A percentile compares a stretch with the other conserved stretches of the same genome.
phyloP scores from a whole-genome alignment of 2,888 invertebrate species.

The Chrysolina haemoptera region DNA sequence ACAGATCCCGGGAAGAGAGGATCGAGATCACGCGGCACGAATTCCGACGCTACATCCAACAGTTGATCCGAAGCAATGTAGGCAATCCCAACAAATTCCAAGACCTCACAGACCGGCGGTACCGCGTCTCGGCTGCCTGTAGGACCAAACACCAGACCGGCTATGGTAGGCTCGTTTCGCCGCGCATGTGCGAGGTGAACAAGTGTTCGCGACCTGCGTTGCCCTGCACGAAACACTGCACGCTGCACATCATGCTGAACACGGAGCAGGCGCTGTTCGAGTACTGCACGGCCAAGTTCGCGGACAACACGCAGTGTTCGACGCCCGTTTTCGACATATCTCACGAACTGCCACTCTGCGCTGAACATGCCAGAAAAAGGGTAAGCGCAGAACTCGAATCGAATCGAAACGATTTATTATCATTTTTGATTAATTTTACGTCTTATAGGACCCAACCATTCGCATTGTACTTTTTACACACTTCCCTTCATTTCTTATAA shows the following conservation, averaged over 20 bases:
- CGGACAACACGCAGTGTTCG: conserved; percentile 85
- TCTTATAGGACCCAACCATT: no score
- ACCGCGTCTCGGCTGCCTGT: conserved; percentile 9
- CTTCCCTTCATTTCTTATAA: no score
- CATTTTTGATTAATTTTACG: no score
- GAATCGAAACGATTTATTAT: no score
- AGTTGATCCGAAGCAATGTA: conserved; percentile 67
- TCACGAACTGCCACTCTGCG: conserved; percentile 88
- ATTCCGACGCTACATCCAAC: conserved; percentile 65
- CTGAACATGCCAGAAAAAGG: conserved; percentile 87
- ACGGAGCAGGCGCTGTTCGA: conserved; percentile 83
- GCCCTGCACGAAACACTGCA: conserved; percentile 87
- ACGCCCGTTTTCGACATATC: conserved; percentile 84
- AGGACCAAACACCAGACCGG: conserved; percentile 44
- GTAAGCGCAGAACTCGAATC: conserved; percentile 66
- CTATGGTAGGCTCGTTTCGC: conserved; percentile 56
- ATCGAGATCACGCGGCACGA: conserved; percentile 69
- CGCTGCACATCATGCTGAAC: conserved; percentile 88
- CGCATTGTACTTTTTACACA: no score
- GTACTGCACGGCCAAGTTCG: conserved; percentile 85
- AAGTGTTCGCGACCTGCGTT: conserved; percentile 72
- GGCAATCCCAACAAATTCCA: conserved; percentile 66
- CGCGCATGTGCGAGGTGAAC: conserved; percentile 57
- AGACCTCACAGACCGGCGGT: conserved; percentile 44
- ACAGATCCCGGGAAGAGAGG: conserved; percentile 67